Base-by-base conservation (phyloP, 2,888 invertebrate genomes). In the Pollenia labialis region DNA sequence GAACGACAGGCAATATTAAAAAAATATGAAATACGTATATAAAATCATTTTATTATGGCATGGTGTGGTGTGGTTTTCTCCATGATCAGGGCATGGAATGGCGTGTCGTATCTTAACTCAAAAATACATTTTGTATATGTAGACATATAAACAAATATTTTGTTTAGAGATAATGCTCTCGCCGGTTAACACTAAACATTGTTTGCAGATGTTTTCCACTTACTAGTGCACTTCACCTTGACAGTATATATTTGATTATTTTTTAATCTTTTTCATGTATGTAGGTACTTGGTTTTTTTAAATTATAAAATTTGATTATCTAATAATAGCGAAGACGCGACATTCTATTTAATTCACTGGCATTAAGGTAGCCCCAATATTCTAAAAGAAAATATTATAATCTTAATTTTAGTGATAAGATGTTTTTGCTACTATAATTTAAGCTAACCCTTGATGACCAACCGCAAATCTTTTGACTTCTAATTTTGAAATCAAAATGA, bases 211-310 rank as follows among this genome's bases (percentile, higher is more conserved):
- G 42, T 56, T 64, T 42, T 23, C 48, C 62, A 77, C 76, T 46
- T 62, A 62, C 58, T 72, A 14, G n/a, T 48, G n/a, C 50, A 74
- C 18, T 18, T 68, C 7, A 81, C 74, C 66, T 75, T 81, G 74
- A 74, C 68, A 48, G 40, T 74, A 11, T 46, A 14, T 14, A 18
- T 12, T 50, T 64, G 8, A 50, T 64, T 71, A 71, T 18, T 8
- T 60, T 40, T 32, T 58, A 58, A 44, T 46, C 4, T 16, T 48
- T 56, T 46, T n/a, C 6, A 52, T 52, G 2, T 66, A 9, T 12
- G n/a, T 50, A 48, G 3, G 12, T 52, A 40, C 32, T 23, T 50
- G 6, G 32, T 32, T 32, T 32, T 32, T 32, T 32, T 0, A 32
- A 32, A 6, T 6, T 6, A 32, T 32, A 32, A 32, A 6, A 32